Conservation (phyloP, 2,113 vertebrate species). For the Anoplopoma fimbria region DNA sequence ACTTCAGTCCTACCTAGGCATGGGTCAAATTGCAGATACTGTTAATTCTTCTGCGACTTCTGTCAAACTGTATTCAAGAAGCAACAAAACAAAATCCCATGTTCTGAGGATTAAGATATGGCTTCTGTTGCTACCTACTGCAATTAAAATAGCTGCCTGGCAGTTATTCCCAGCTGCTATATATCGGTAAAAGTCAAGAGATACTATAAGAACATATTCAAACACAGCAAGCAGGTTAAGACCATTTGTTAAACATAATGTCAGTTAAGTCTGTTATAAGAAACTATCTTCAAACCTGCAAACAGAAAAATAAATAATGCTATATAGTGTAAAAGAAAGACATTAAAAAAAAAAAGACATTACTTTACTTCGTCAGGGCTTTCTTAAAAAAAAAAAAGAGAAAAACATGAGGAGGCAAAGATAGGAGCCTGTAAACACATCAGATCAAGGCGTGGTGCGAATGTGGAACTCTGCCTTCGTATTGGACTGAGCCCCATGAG, state of each 20-base stretch:
- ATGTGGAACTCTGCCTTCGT: constrained; percentile 55
- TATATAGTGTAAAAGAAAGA: neutral
- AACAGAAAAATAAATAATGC: neutral
- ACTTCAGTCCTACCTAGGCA: neutral
- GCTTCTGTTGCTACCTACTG: neutral
- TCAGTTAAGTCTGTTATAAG: neutral
- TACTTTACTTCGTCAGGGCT: neutral
- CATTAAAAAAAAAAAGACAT: neutral
- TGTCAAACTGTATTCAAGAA: neutral
- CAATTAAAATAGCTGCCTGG: too few relatives aligned
- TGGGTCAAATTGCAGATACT: neutral
- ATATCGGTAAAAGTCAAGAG: neutral
- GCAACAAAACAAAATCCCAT: neutral
- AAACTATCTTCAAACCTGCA: neutral
- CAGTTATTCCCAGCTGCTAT: constrained; percentile 2
- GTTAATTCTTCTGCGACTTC: constrained; percentile 7
- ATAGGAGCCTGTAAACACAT: constrained; percentile 50
- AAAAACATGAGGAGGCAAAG: constrained; percentile 2
- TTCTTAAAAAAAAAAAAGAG: constrained; percentile 5
- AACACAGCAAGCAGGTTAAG: neutral
- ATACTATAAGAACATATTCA: neutral
- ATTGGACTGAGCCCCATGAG: constrained; percentile 47
- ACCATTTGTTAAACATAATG: neutral
- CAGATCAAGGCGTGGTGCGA: constrained; percentile 31
- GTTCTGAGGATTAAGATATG: neutral